A percentile compares a stretch with the other conserved stretches of the same genome.
Conservation (phyloP, 2,797 vertebrate species). For the Malurus splendens region DNA sequence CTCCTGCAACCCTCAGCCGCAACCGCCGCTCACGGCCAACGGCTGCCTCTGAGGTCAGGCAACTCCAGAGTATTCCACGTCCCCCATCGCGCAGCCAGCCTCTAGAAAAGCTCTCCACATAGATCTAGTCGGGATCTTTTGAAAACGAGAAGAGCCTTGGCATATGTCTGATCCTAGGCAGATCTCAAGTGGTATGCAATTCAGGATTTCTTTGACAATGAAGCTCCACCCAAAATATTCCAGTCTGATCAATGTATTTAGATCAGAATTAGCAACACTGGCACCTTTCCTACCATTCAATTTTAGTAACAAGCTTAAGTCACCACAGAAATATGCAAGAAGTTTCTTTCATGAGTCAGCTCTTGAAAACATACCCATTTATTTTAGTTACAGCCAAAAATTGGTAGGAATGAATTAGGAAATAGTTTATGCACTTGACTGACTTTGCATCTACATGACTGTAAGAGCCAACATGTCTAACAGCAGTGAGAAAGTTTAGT, state of each 20-base stretch:
- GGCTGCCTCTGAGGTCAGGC: no score
- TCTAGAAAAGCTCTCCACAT: no score
- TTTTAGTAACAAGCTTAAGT: not conserved
- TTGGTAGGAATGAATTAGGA: not conserved
- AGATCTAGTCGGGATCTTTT: not conserved
- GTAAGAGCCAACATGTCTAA: accelerated
- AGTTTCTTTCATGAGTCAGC: not conserved
- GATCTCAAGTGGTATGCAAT: not conserved
- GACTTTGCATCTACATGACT: not conserved
- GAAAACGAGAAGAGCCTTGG: not conserved
- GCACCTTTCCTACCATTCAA: not conserved
- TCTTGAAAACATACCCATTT: not conserved
- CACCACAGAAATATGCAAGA: not conserved
- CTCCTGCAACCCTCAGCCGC: no score
- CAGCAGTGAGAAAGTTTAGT: not conserved
- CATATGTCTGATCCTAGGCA: not conserved
- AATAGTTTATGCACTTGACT: not conserved
- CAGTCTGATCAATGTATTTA: not conserved
- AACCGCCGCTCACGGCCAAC: no score
- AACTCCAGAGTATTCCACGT: no score
- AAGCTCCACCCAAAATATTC: not conserved
- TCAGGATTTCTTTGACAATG: not conserved
- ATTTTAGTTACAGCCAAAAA: not conserved
- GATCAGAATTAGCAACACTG: not conserved
- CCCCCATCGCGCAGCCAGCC: no score